These are phyloP conservation scores for Schrankia costaestrigalis DNA, from an alignment of 2,888 invertebrate genomes.

Conservation along the genomic window DNA sequence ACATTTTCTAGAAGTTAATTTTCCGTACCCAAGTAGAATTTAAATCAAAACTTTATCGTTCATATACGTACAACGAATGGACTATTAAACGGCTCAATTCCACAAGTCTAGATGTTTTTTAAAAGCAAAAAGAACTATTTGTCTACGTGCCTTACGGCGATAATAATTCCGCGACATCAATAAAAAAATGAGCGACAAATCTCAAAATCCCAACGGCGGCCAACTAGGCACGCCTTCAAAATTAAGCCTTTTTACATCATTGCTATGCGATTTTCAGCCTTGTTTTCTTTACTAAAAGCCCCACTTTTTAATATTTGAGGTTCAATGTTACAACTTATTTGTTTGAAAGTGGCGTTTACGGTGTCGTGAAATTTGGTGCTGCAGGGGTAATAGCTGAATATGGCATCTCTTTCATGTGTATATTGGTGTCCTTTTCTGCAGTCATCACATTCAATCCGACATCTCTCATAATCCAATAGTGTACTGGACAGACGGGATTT, in stretches of 20 bases:
- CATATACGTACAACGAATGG: no score
- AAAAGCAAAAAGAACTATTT: slow-evolving; percentile 45
- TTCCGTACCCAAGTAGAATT: no score
- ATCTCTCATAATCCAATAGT: slow-evolving; percentile 63
- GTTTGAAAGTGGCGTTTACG: slow-evolving; percentile 60
- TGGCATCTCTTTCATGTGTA: slow-evolving; percentile 29
- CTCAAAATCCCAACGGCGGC: slow-evolving; percentile 67
- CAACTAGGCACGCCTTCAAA: slow-evolving; percentile 77
- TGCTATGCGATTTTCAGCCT: slow-evolving; percentile 26
- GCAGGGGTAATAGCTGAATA: slow-evolving; percentile 56
- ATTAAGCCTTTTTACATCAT: slow-evolving; percentile 62
- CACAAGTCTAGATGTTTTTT: neutral
- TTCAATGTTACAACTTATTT: slow-evolving; percentile 38
- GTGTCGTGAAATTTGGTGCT: slow-evolving; percentile 71
- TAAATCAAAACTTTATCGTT: no score
- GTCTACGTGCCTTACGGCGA: slow-evolving; percentile 54
- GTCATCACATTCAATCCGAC: slow-evolving; percentile 64
- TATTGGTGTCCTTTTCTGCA: slow-evolving; percentile 37
- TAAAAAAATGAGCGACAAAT: slow-evolving; percentile 72
- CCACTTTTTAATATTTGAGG: slow-evolving; percentile 14
- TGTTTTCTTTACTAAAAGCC: slow-evolving; percentile 13
- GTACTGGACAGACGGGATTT: slow-evolving; percentile 62
- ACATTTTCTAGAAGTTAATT: no score
- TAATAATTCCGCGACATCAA: slow-evolving; percentile 66
- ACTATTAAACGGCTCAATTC: no score